Conservation (phyloP, 1,140 invertebrate species). For the Bombus pyrosoma region DNA sequence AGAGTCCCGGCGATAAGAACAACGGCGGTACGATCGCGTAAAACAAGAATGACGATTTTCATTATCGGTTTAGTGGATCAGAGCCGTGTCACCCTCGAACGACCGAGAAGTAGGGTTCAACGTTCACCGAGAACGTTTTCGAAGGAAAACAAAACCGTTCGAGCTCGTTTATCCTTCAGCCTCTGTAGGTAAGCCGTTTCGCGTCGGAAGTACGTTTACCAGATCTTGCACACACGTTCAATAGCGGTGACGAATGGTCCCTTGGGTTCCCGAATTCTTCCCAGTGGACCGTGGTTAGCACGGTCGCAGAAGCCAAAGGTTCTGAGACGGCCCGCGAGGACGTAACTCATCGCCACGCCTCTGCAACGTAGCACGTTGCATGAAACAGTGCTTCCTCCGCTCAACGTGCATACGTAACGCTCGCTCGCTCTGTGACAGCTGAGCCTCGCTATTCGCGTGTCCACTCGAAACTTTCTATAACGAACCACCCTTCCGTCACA, state of each 20-base stretch:
- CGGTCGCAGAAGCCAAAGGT: slow-evolving; percentile 36
- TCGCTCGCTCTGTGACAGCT: slow-evolving; percentile 20
- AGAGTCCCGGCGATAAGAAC: background rate
- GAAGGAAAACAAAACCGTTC: background rate
- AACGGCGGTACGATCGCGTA: background rate
- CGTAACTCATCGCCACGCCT: slow-evolving; percentile 56
- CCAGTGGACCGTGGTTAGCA: slow-evolving; percentile 48
- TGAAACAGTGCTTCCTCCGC: slow-evolving; percentile 48
- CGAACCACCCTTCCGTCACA: background rate
- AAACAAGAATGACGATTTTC: background rate
- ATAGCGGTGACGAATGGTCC: slow-evolving; percentile 44
- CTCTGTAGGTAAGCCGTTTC: slow-evolving; percentile 7
- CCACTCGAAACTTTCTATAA: slow-evolving; percentile 43
- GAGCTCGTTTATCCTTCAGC: slow-evolving; percentile 20
- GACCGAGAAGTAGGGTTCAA: background rate
- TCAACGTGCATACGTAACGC: slow-evolving; percentile 48
- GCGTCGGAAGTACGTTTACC: slow-evolving; percentile 25
- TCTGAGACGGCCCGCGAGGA: slow-evolving; percentile 33
- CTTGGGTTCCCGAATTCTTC: slow-evolving; percentile 44
- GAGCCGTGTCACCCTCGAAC: background rate
- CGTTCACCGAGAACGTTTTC: background rate
- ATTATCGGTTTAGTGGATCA: background rate
- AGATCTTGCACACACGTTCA: slow-evolving; percentile 40
- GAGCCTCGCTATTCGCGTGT: slow-evolving; percentile 42
- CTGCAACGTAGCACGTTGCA: slow-evolving; percentile 53